A percentile compares a stretch with the other conserved stretches of the same genome.
Evolutionary conservation across 2,888 invertebrate species (phyloP).

Genomic region (Scelioninae gen. 2): DNA sequence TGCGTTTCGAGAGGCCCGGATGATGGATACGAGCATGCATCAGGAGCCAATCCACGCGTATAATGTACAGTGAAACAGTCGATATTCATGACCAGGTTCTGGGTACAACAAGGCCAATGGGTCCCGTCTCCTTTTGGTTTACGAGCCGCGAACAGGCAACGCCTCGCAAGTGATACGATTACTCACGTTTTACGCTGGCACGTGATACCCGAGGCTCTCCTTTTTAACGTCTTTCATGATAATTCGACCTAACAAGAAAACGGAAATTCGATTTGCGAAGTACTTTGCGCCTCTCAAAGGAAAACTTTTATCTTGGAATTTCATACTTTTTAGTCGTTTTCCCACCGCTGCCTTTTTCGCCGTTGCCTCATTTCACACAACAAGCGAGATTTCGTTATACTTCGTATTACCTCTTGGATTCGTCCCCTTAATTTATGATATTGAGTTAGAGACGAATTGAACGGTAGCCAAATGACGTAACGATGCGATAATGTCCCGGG

Average conservation of each 20-base stretch:
- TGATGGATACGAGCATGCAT: slow-evolving; percentile 42
- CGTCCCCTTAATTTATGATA: slow-evolving; percentile 21
- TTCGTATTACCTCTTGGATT: slow-evolving; percentile 32
- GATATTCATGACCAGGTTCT: slow-evolving; percentile 67
- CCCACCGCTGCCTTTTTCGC: slow-evolving; percentile 17
- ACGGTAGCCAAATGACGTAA: slow-evolving; percentile 9
- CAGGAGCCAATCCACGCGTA: slow-evolving; percentile 39
- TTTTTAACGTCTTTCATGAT: slow-evolving; percentile 54
- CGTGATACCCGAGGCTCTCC: slow-evolving; percentile 40
- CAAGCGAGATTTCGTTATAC: slow-evolving; percentile 48
- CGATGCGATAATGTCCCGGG: slow-evolving; percentile 8
- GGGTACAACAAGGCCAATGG: slow-evolving; percentile 69
- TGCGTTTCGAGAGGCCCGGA: slow-evolving; percentile 34
- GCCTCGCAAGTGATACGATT: slow-evolving; percentile 64
- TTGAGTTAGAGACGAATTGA: slow-evolving; percentile 24
- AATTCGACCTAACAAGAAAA: slow-evolving; percentile 54
- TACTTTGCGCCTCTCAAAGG: slow-evolving; percentile 55
- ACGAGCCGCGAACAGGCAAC: slow-evolving; percentile 66
- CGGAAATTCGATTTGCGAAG: slow-evolving; percentile 53
- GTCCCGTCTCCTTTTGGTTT: slow-evolving; percentile 67
- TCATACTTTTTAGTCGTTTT: slow-evolving; percentile 35
- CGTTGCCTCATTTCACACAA: slow-evolving; percentile 45
- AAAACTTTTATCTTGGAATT: slow-evolving; percentile 54
- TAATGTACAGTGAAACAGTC: slow-evolving; percentile 65
- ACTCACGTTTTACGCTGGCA: slow-evolving; percentile 64